A percentile compares a stretch with the other conserved stretches of the same genome.
Evolutionary conservation across 1,140 invertebrate genomes (phyloP).

Genomic region (Grapholita molesta): DNA sequence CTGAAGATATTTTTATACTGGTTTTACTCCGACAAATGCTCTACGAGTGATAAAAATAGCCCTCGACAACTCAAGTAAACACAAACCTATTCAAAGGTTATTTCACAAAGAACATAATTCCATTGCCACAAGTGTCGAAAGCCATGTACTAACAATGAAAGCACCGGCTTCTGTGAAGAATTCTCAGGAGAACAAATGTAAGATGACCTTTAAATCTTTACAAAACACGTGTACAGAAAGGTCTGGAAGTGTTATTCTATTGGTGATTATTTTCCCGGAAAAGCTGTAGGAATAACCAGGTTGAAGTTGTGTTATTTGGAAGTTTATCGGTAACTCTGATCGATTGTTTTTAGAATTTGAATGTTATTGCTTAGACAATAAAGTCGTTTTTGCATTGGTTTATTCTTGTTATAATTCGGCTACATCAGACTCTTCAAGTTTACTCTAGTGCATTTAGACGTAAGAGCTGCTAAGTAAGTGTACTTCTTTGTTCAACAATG

Average conservation of each 20-base stretch:
- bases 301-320: background rate
- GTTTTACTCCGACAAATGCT: background rate
- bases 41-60: background rate
- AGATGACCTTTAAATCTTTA: background rate
- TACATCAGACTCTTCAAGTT: background rate
- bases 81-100: background rate
- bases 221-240: background rate
- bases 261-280: background rate
- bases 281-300: background rate
- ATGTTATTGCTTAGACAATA: background rate
- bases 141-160: background rate
- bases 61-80: background rate
- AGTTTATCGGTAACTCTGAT: background rate
- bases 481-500: background rate
- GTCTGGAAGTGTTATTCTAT: background rate
- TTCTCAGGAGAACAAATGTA: background rate
- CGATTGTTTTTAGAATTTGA: background rate
- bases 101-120: background rate
- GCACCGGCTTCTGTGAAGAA: background rate
- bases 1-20: background rate
- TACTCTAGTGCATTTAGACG: background rate
- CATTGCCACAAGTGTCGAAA: background rate
- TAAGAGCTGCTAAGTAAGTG: background rate
- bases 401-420: background rate
- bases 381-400: background rate